Percentiles rank a stretch among this genome's conserved stretches.
Conservation (phyloP, 1,140 invertebrate species). For the Anastrepha ludens region DNA sequence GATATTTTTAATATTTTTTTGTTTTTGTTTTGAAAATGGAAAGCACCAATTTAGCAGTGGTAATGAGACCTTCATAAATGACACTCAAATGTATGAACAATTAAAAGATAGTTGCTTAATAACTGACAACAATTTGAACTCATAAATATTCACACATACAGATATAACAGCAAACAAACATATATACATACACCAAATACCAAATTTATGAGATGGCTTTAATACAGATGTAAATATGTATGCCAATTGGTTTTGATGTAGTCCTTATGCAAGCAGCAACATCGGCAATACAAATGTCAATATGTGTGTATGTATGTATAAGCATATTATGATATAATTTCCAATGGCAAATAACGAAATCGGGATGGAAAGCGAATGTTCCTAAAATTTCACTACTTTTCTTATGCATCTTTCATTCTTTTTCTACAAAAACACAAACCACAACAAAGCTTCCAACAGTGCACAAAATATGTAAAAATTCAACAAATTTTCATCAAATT, state of each 20-base stretch:
- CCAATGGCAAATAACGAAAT: no score
- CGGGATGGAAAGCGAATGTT: no score
- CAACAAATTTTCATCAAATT: no score
- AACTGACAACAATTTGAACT: background rate
- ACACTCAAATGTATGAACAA: background rate
- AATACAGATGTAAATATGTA: background rate
- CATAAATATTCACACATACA: background rate
- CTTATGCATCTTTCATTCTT: no score
- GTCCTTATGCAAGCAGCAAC: no score
- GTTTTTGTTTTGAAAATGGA: background rate
- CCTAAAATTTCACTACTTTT: no score
- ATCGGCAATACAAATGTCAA: no score
- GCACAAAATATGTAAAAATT: no score
- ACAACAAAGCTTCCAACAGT: no score
- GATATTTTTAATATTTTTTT: background rate
- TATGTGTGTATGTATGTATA: no score
- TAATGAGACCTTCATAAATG: constrained; percentile 35
- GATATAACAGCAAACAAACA: background rate
- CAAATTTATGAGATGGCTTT: background rate
- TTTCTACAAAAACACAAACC: no score
- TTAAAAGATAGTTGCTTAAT: background rate
- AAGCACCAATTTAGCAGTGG: constrained; percentile 1
- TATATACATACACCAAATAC: background rate
- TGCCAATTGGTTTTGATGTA: background rate
- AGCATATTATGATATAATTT: no score